Percentiles rank a stretch among this genome's conserved stretches.
These are phyloP conservation scores for Tor tambroides DNA, from an alignment of 2,113 vertebrate genomes.

Conservation along the genomic window DNA sequence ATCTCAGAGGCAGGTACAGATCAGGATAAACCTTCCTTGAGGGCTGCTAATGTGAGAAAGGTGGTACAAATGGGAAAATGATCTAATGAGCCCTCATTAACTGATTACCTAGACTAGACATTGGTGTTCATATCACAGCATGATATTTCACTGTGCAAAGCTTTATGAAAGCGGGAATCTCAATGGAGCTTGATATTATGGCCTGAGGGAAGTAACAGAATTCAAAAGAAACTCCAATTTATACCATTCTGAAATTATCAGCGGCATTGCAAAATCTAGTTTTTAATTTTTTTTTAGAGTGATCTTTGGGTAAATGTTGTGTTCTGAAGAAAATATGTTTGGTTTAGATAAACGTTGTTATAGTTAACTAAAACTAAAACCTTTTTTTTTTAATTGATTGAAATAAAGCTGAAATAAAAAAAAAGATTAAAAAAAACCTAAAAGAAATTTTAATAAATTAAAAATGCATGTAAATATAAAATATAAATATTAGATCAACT, in stretches of 20 bases:
- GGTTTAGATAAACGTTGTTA: background rate
- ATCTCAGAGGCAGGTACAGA: background rate
- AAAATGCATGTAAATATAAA: background rate
- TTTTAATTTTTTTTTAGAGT: no score
- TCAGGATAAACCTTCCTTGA: background rate
- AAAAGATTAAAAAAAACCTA: background rate
- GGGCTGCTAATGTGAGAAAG: background rate
- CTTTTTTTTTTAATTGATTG: background rate
- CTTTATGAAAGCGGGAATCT: conserved; percentile 3
- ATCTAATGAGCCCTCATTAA: conserved; percentile 9
- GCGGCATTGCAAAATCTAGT: no score
- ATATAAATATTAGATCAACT: background rate
- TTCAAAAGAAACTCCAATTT: background rate
- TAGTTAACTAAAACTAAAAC: background rate
- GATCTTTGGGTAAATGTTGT: background rate
- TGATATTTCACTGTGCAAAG: background rate
- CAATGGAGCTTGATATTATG: background rate
- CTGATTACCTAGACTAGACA: background rate
- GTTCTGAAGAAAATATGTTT: background rate
- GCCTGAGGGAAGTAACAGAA: background rate
- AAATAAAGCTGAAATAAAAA: background rate
- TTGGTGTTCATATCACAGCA: background rate
- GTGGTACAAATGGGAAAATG: background rate
- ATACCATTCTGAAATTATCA: background rate
- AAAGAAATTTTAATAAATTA: background rate